Evolutionary conservation across 2,888 invertebrate species (phyloP).

Genomic region (Ophioninae sp.): DNA sequence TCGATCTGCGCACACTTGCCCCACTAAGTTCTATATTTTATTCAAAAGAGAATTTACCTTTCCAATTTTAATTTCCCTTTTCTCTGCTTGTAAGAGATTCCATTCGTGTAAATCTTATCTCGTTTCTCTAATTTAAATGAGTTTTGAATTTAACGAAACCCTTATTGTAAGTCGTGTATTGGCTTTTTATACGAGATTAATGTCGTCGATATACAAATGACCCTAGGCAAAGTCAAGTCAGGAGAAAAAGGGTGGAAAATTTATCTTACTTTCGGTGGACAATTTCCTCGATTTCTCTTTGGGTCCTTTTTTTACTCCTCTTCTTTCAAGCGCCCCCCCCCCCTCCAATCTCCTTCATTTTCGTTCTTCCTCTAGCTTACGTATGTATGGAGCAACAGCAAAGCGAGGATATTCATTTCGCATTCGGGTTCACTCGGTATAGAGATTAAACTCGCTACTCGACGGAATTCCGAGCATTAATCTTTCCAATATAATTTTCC

Average conservation of each 20-base stretch:
- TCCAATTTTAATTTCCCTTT: too few species aligned
- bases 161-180: constrained; percentile 1
- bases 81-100: too few species aligned
- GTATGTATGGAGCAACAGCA: constrained; percentile 37
- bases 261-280: constrained; percentile 42
- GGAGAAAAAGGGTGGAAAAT: constrained; percentile 34
- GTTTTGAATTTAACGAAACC: constrained; percentile 30
- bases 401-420: constrained; percentile 53
- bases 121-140: constrained; percentile 38
- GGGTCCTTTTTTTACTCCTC: constrained; percentile 18
- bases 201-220: background rate
- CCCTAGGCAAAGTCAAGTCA: constrained; percentile 11
- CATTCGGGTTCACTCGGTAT: constrained; percentile 51
- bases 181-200: constrained; percentile 10
- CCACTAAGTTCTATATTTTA: too few species aligned
- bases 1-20: too few species aligned
- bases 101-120: too few species aligned
- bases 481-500: constrained; percentile 61
- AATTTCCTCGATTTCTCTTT: constrained; percentile 36
- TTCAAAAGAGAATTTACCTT: too few species aligned
- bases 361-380: constrained; percentile 28
- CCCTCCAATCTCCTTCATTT: too few species aligned
- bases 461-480: constrained; percentile 54
- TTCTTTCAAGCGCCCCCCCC: background rate
- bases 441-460: constrained; percentile 59